Percentiles rank a stretch among this genome's conserved stretches.
These are phyloP conservation scores for Harmothoe impar DNA, from an alignment of 2,888 invertebrate species.

Conservation along the genomic window DNA sequence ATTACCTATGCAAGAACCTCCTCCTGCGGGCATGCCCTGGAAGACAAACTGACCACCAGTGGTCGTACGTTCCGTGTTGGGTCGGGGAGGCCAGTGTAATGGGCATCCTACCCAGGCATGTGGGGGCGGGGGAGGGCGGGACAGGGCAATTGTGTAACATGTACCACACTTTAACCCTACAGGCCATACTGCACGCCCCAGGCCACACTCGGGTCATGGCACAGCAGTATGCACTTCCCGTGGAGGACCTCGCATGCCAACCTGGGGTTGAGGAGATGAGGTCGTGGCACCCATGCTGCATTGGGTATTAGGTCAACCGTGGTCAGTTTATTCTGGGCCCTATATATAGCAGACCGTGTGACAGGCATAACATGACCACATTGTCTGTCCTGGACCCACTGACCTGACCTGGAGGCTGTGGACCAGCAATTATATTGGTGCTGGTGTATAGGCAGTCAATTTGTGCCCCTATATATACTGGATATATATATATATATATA, in stretches of 20 bases:
- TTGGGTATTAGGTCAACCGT: constrained; percentile 51
- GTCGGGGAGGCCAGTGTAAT: neutral
- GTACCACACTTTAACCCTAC: constrained; percentile 3
- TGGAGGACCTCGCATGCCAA: neutral
- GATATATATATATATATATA: too few species aligned
- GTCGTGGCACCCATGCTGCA: neutral
- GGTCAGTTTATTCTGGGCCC: neutral
- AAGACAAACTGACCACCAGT: neutral
- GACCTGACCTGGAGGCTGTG: neutral
- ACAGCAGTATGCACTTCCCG: neutral
- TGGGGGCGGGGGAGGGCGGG: neutral
- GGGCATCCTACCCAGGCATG: neutral
- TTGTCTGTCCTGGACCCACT: neutral
- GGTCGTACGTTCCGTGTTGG: neutral
- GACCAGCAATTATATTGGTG: neutral
- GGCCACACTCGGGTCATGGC: neutral
- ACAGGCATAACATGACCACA: neutral
- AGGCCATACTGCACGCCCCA: neutral
- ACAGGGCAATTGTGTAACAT: constrained; percentile 34
- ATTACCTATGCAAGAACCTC: neutral
- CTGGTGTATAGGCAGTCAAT: constrained; percentile 12
- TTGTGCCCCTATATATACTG: neutral
- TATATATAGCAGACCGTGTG: neutral
- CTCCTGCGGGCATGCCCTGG: constrained; percentile 21
- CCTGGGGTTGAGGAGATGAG: neutral